Percentiles rank a stretch among this genome's conserved stretches.
Evolutionary conservation across 2,888 invertebrate genomes (phyloP).

Genomic region (Eupsilia transversa): DNA sequence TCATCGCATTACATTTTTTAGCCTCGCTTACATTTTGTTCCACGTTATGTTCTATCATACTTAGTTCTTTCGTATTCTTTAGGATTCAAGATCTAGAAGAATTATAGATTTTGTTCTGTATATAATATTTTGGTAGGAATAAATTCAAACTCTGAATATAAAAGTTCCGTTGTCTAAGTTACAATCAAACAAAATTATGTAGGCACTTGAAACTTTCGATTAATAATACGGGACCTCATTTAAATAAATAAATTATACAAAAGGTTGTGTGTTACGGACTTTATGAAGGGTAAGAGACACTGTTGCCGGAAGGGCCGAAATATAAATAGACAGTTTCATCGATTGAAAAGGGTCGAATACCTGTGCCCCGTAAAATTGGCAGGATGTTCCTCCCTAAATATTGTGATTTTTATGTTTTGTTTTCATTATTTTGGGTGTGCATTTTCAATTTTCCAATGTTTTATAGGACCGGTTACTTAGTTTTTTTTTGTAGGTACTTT

Average conservation of each 20-base stretch:
- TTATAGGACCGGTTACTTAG: background rate
- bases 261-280: conserved; percentile 38
- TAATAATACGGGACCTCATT: conserved; percentile 10
- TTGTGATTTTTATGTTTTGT: conserved; percentile 39
- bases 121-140: background rate
- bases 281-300: conserved; percentile 57
- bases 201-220: background rate
- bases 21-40: conserved; percentile 25
- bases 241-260: conserved; percentile 28
- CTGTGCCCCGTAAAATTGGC: conserved; percentile 44
- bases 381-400: conserved; percentile 24
- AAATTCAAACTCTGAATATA: background rate
- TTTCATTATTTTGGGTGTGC: conserved; percentile 30
- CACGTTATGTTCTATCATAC: background rate
- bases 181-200: background rate
- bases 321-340: conserved; percentile 65
- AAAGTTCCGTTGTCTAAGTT: background rate
- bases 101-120: too few relatives aligned
- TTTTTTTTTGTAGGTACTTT: background rate
- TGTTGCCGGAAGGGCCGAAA: conserved; percentile 55
- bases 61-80: background rate
- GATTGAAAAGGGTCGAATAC: conserved; percentile 57
- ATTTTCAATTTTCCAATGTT: conserved; percentile 24
- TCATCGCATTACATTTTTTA: conserved; percentile 47
- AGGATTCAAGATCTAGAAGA: background rate